phyloP scores from a whole-genome alignment of 2,888 invertebrate genomes.

The Isoperla grammatica region DNA sequence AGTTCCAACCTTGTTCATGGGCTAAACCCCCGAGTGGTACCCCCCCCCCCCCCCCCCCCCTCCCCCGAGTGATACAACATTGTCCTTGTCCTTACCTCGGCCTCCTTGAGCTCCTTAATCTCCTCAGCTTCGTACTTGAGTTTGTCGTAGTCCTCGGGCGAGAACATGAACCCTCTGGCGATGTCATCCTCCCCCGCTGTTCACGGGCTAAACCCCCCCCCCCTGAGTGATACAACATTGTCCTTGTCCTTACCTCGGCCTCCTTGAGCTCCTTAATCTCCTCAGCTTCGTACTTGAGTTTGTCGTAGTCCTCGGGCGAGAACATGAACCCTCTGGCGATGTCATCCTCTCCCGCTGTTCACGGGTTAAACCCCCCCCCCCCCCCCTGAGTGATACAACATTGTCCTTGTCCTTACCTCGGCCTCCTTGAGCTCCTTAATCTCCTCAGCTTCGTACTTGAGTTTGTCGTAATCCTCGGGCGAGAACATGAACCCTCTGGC shows the following conservation, averaged over 20 bases:
- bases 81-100: conserved; percentile 58
- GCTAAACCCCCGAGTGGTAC: no score
- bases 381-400: no score
- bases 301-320: conserved; percentile 53
- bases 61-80: no score
- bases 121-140: conserved; percentile 58
- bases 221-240: no score
- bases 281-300: conserved; percentile 57
- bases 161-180: conserved; percentile 51
- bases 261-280: conserved; percentile 54
- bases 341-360: conserved; percentile 45
- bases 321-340: conserved; percentile 51
- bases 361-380: no score
- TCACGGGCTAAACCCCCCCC: no score
- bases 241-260: conserved; percentile 56
- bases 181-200: conserved; percentile 45
- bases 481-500: conserved; percentile 52
- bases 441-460: conserved; percentile 58
- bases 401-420: no score
- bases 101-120: conserved; percentile 52
- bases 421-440: conserved; percentile 54
- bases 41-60: no score
- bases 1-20: no score
- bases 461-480: conserved; percentile 52
- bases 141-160: conserved; percentile 53